Base-by-base conservation (phyloP, 2,797 vertebrate species). In the Nannoperca obscura region DNA sequence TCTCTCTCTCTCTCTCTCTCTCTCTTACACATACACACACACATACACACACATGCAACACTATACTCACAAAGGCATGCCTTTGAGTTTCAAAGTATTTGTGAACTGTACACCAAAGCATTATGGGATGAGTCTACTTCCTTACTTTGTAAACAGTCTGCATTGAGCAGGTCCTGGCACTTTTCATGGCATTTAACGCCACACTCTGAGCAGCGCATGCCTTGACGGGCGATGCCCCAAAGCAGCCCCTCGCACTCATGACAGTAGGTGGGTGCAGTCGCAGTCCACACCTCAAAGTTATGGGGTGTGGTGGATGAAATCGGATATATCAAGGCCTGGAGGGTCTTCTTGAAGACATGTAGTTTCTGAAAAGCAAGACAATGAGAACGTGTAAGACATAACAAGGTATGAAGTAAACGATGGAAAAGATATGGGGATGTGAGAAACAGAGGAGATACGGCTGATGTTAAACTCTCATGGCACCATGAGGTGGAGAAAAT, bases 161-260 rank as follows among this genome's bases (percentile, higher is more conserved):
- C 98, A 0, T 98, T 99, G 71, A 99, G 96, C 74, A 99, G 97
- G 89, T 99, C 98, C 92, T 99, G 98, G 89, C 98, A 99, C 94
- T 99, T 99, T 74, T 99, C 98, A 0, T 99, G 98, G 73, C 98
- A 99, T 84, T 99, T 99, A 61, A 99, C 98, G 3, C 98, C 97
- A 38, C 98, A 99, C 82, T 99, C 98, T 0, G 96, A 95, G 91
- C 98, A 99, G 78, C 96, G 96, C 97, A 99, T 97, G 79, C 98
- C 98, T 92, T 99, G 98, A 0, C 98, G 95, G 8, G 98, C 98
- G 2, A 99, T 98, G 73, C 98, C 98, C 98, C 98, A 99, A 65
- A 99, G 95, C 12, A 99, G 95, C 0, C 98, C 98, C 91, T 99
- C 98, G 11, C 98, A 99, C 89, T 99, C 98, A 14, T 98, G 97